Percentiles rank a stretch among this genome's conserved stretches.
Conservation (phyloP, 2,113 vertebrate genomes). For the Elaphurus davidianus region DNA sequence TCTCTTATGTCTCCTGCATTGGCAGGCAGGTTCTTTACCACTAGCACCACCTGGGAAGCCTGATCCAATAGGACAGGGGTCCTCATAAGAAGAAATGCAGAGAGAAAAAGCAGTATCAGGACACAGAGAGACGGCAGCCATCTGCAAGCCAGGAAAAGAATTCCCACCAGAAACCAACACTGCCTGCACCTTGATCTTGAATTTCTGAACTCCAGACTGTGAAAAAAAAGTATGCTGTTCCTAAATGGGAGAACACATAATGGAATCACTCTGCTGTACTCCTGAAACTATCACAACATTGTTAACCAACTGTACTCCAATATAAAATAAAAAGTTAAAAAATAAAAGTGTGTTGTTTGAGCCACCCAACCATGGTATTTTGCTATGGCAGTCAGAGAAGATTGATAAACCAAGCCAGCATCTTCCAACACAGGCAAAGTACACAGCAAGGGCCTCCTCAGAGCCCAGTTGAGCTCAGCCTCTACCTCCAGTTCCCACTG, state of each 20-base stretch:
- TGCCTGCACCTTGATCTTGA: not conserved
- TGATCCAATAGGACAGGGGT: not conserved
- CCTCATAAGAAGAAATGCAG: not conserved
- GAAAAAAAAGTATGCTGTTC: not conserved
- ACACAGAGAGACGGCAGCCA: not conserved
- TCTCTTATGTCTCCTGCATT: not conserved
- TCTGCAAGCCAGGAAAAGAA: not conserved
- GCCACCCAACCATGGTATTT: not conserved
- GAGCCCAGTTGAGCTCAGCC: not conserved
- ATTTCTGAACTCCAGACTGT: not conserved
- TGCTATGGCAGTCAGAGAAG: not conserved
- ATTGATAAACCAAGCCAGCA: not conserved
- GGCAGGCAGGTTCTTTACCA: not conserved
- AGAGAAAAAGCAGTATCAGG: not conserved
- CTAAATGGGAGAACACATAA: not conserved
- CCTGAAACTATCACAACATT: not conserved
- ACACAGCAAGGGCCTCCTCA: not conserved
- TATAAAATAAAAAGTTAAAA: not conserved
- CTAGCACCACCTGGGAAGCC: not conserved
- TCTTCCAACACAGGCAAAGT: not conserved
- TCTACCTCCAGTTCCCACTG: too few relatives aligned
- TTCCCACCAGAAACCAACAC: not conserved
- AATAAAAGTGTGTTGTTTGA: not conserved
- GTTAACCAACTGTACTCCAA: not conserved
- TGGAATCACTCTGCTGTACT: not conserved